Evolutionary conservation across 2,888 invertebrate genomes (phyloP), one percentile per base, ranked within the genome.

Genomic region (Scrobipalpa costella): DNA sequence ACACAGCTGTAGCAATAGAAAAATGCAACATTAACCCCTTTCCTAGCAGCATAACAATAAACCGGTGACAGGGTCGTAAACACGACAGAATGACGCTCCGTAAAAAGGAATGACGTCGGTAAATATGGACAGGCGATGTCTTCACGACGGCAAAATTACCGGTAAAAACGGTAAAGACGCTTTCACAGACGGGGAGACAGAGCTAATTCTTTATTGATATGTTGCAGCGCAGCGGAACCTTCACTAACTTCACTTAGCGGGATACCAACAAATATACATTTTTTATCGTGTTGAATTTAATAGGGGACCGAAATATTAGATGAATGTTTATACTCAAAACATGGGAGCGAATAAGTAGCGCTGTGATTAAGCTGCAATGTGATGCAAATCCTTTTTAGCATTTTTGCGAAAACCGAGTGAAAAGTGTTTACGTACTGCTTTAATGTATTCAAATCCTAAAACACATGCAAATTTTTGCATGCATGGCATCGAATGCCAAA

Each of bases 91-190:
- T 77, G 80, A 80, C 75, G 71, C 79, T 82, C 64, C 83, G 83
- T 91, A 90, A 90, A 91, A 91, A 85, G 82, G 78, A 84, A 91
- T 83, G 88, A 84, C 71, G 78, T 72, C 81, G 69, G 84, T 90
- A 90, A 91, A 91, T 84, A 88, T 82, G 81, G 87, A 85, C 88
- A 83, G 80, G 79, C 84, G 78, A 86, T 85, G 86, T 83, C 84
- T 83, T 78, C 70, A 69, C 70, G 78, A 69, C 59, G 65, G 60
- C 34, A 15, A 68, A 68, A 70, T 73, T 66, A 69, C 67, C 61
- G 63, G 63, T 61, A 62, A 70, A 68, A 69, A 44, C 71, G 72
- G 76, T 73, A 67, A 76, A 80, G 77, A 77, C 67, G 74, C 78
- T 78, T 78, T 78, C 76, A 79, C 73, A 73, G 66, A 60, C 62